A percentile compares a stretch with the other conserved stretches of the same genome.
Evolutionary conservation across 2,888 invertebrate genomes (phyloP).

Genomic region (Tachina fera): DNA sequence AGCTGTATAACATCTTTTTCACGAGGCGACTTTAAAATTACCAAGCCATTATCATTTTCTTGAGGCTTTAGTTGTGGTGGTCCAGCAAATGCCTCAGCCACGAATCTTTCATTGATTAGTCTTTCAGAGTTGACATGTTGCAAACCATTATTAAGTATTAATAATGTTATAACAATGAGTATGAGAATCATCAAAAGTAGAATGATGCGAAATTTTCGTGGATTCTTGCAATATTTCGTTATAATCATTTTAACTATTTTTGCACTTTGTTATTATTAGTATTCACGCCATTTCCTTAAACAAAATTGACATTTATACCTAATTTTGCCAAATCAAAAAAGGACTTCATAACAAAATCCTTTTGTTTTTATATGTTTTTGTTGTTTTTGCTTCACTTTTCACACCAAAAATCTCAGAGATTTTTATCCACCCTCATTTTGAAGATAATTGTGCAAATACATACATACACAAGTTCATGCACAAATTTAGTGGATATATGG

Average conservation of each 20-base stretch:
- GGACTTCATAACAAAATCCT: conserved; percentile 14
- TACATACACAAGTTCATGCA: conserved; percentile 15
- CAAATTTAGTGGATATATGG: not conserved
- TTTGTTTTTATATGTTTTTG: conserved; percentile 37
- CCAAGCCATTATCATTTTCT: conserved; percentile 50
- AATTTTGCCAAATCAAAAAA: conserved; percentile 3
- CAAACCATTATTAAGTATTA: conserved; percentile 77
- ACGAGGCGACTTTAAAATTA: conserved; percentile 75
- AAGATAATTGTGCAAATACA: too few species aligned
- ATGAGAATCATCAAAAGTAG: conserved; percentile 79
- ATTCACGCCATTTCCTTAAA: conserved; percentile 48
- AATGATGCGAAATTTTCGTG: conserved; percentile 81
- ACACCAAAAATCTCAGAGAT: conserved; percentile 38
- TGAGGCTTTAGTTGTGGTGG: conserved; percentile 33
- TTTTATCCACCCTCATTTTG: conserved; percentile 52
- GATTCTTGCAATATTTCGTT: conserved; percentile 82
- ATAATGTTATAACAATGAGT: conserved; percentile 79
- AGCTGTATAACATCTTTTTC: conserved; percentile 80
- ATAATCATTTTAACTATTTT: conserved; percentile 76
- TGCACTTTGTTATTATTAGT: not conserved
- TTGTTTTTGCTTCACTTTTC: conserved; percentile 35
- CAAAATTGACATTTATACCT: conserved; percentile 36
- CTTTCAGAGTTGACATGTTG: conserved; percentile 77
- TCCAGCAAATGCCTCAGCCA: conserved; percentile 76
- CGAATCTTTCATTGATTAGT: conserved; percentile 78